A percentile compares a stretch with the other conserved stretches of the same genome.
These are phyloP conservation scores for Blastobasis adustella DNA, from an alignment of 2,888 invertebrate genomes.

Conservation along the genomic window DNA sequence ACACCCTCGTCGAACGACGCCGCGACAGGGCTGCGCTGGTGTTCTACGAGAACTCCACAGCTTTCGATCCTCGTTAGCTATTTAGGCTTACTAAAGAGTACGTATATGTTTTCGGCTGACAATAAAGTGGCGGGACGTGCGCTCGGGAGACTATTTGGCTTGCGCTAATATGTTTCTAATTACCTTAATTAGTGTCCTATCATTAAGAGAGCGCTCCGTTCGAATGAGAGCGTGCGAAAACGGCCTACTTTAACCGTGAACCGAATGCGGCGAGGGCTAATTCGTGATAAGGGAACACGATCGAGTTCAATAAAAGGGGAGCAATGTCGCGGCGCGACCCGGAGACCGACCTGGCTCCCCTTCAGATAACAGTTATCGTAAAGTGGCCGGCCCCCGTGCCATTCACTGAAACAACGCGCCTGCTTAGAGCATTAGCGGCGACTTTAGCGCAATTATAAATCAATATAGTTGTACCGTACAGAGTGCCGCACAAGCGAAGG, in stretches of 20 bases:
- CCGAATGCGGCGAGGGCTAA: conserved; percentile 57
- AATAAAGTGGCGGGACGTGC: conserved; percentile 20
- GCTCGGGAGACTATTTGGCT: conserved; percentile 33
- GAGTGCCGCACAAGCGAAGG: background rate
- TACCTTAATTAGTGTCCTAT: conserved; percentile 61
- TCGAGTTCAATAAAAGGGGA: conserved; percentile 53
- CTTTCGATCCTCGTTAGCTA: background rate
- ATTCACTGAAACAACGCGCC: conserved; percentile 2
- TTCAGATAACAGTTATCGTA: conserved; percentile 48
- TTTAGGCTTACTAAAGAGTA: conserved; percentile 11
- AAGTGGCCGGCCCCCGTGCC: conserved; percentile 15
- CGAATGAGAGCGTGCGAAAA: conserved; percentile 58
- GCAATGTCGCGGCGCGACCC: conserved; percentile 49
- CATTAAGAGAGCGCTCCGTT: conserved; percentile 53
- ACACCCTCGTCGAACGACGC: conserved; percentile 37
- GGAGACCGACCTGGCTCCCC: conserved; percentile 29
- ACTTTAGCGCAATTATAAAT: conserved; percentile 14
- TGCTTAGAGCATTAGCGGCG: conserved; percentile 13
- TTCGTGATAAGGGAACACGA: conserved; percentile 62
- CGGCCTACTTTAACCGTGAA: conserved; percentile 60
- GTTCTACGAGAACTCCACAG: background rate
- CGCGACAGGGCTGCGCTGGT: background rate
- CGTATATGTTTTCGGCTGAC: conserved; percentile 5
- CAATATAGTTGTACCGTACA: conserved; percentile 8
- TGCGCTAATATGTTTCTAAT: conserved; percentile 56